Base-by-base conservation (phyloP, 1,140 invertebrate genomes). In the Riptortus pedestris region DNA sequence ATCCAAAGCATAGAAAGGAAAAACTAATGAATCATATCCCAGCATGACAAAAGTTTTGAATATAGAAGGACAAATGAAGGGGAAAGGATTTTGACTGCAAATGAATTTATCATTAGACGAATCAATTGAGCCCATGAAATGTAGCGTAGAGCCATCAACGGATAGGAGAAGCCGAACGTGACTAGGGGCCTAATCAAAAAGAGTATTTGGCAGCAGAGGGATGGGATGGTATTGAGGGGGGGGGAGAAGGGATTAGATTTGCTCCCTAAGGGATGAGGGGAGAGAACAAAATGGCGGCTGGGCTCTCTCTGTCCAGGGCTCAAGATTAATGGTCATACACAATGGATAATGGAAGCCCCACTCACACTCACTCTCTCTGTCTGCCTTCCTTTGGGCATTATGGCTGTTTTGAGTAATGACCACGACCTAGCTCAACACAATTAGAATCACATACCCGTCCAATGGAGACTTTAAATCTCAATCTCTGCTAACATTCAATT, bases 211-310 rank as follows among this genome's bases (percentile, higher is more conserved):
- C n/a, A 38, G 14, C 31, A 38, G 31, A 38, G 31, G 14, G 31
- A 14, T 38, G 31, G 31, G 31, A 14, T 38, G 31, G 14, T 5
- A 38, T 5, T 7, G 31, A 38, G 31, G 31, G 31, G 31, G 31
- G 14, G 14, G 14, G 31, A 14, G 31, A 38, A 14, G 31, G 31
- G 31, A 38, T 5, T 7, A n/a, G n/a, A 22, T n/a, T 47, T 47
- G n/a, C 45, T 47, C 4, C 4, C 45, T 47, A 47, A 47, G 45
- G 45, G 45, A 9, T 47, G 52, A 64, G 52, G 57, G n/a, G n/a
- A n/a, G n/a, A n/a, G n/a, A 65, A 65, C 63, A 65, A 65, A 65
- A 65, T 65, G 63, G 63, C 63, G 43, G 55, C 63, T 51, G n/a
- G 12, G n/a, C 45, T 27, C 51, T n/a, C n/a, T n/a, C 47, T 52